Conservation (phyloP, 2,888 invertebrate species). For the Pristionchus exspectatus region DNA sequence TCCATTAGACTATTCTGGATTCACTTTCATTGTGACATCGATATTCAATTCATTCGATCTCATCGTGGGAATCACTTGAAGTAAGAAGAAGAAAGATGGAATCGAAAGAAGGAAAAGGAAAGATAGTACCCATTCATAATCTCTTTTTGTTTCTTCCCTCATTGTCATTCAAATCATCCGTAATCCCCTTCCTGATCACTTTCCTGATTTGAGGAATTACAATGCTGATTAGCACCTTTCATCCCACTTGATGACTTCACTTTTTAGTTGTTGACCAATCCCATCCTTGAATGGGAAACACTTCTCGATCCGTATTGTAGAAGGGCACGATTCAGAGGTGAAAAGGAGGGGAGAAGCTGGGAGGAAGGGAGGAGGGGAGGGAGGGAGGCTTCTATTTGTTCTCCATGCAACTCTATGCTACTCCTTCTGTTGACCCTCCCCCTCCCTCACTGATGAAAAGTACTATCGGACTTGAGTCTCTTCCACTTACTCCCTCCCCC, state of each 20-base stretch:
- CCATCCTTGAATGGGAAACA: neutral
- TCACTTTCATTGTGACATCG: neutral
- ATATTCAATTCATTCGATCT: neutral
- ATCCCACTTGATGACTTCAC: neutral
- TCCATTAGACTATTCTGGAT: neutral
- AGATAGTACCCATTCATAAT: neutral
- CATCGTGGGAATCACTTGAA: conserved; percentile 37
- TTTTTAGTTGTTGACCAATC: neutral
- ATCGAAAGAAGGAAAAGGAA: neutral
- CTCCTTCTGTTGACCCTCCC: conserved; percentile 49
- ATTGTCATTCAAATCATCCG: neutral
- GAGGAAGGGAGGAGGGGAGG: neutral
- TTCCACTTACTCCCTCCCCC: neutral
- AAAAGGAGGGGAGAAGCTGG: conserved; percentile 23
- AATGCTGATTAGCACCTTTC: neutral
- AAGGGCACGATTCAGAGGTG: conserved; percentile 19
- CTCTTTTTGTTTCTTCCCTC: neutral
- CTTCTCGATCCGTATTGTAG: conserved; percentile 11
- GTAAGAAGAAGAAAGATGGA: neutral
- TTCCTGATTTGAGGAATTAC: neutral
- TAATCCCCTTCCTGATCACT: neutral
- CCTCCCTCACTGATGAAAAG: conserved; percentile 41
- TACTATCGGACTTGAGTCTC: conserved; percentile 36
- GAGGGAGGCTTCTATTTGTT: conserved; percentile 37
- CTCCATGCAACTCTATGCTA: conserved; percentile 50